These are phyloP conservation scores for Brachypalpus laphriformis DNA, from an alignment of 2,888 invertebrate genomes.

Conservation along the genomic window DNA sequence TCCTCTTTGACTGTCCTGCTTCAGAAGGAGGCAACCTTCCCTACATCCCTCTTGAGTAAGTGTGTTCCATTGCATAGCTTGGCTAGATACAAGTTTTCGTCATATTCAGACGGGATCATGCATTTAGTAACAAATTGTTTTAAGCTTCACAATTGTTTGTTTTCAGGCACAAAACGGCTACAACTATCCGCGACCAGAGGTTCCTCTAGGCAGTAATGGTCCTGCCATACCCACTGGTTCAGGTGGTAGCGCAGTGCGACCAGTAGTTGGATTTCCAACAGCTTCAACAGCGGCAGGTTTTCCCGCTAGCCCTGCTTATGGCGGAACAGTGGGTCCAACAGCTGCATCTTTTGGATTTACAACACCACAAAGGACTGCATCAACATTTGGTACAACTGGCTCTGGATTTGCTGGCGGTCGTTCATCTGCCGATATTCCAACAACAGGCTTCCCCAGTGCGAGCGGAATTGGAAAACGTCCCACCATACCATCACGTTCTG, in stretches of 20 bases:
- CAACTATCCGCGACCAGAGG: constrained; percentile 88
- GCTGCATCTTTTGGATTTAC: constrained; percentile 65
- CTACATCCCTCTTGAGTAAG: too few species aligned
- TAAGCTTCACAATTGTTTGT: neutral
- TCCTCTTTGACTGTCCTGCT: too few species aligned
- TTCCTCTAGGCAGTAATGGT: constrained; percentile 83
- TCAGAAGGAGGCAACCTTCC: too few species aligned
- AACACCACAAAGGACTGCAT: constrained; percentile 30
- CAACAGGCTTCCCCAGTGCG: constrained; percentile 60
- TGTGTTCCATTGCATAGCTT: too few species aligned
- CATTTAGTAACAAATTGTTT: neutral
- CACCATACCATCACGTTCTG: constrained; percentile 71
- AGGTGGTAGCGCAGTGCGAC: constrained; percentile 76
- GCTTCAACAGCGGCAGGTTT: constrained; percentile 75
- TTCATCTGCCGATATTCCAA: constrained; percentile 51
- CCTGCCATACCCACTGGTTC: constrained; percentile 75
- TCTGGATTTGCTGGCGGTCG: constrained; percentile 48
- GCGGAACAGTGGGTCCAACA: constrained; percentile 75
- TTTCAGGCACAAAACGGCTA: constrained; percentile 89
- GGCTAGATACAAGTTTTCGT: too few species aligned
- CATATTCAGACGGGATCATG: too few species aligned
- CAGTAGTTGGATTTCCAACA: constrained; percentile 74
- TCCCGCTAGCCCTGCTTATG: constrained; percentile 76
- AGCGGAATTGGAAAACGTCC: constrained; percentile 74
- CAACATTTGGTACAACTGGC: constrained; percentile 56